Base-by-base conservation (phyloP, 2,888 invertebrate species). In the Vesta saturnalis region DNA sequence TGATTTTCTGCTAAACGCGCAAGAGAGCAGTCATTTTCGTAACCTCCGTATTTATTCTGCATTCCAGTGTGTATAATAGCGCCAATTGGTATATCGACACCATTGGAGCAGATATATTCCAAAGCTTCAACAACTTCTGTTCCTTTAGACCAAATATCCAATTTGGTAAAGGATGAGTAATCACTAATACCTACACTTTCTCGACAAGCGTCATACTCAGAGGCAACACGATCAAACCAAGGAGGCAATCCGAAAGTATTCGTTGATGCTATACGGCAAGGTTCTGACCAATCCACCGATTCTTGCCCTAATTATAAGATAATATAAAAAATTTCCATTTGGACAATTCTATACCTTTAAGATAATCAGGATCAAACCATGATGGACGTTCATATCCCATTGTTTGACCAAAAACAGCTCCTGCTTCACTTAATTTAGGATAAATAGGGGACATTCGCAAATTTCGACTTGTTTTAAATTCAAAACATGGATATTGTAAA, bases 341-440 rank as follows among this genome's bases (percentile, higher is more conserved):
- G n/a, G n/a, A n/a, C n/a, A n/a, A n/a, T n/a, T n/a, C 15, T 14
- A 49, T 18, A 49, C 49, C 49, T 49, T 49, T 6, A 2, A 18
- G 2, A n/a, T 54, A 54, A 22, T 19, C 19, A 22, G 85, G 84
- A 77, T 94, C 92, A 81, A 97, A 99, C 91, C 94, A 98, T 35
- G 94, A 90, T 0, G 98, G 97, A 71, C 98, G 86, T 83, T 99
- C 99, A 82, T 98, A 99, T 0, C 98, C 98, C 96, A 98, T 98
- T 22, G 95, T 94, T 83, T 98, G 97, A 0, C 96, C 96, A 82
- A 99, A 99, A 4, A 96, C 93, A 0, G 96, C 99, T 0, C 97
- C 97, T 8, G 93, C 94, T 80, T 94, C 94, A 72, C 93, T 89
- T 14, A 98, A 85, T 67, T 95, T 93, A 0, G 97, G 95, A 85